Conservation (phyloP, 2,113 vertebrate species). For the Hiodon alosoides region DNA sequence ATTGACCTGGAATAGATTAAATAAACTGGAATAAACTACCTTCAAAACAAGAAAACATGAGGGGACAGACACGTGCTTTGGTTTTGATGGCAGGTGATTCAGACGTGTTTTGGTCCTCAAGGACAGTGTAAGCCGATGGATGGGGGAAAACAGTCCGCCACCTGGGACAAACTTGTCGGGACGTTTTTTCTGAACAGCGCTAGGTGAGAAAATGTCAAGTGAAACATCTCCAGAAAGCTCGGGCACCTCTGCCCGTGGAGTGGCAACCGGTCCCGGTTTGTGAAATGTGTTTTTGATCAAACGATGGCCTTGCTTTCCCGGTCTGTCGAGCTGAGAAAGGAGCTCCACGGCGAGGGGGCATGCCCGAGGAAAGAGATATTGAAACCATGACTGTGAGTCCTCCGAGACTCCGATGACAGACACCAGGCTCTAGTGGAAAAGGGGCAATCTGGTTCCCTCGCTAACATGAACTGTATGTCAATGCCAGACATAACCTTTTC, state of each 20-base stretch:
- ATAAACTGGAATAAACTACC: too few relatives aligned
- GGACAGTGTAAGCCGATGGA: conserved; percentile 38
- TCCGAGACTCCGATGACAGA: conserved; percentile 29
- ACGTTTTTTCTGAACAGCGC: conserved; percentile 41
- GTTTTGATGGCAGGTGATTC: conserved; percentile 27
- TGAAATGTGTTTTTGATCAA: conserved; percentile 23
- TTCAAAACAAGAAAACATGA: conserved; percentile 38
- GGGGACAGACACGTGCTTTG: conserved; percentile 8
- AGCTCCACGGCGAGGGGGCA: conserved; percentile 21
- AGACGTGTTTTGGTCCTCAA: conserved; percentile 39
- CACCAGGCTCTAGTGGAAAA: conserved; percentile 20
- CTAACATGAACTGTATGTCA: conserved; percentile 19
- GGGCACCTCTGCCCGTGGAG: conserved; percentile 40
- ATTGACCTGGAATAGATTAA: too few relatives aligned
- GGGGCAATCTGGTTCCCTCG: conserved; percentile 15
- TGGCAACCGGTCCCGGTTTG: conserved; percentile 47
- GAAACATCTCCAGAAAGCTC: conserved; percentile 43
- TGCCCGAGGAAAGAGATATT: conserved; percentile 22
- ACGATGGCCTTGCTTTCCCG: conserved; percentile 33
- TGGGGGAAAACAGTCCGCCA: conserved; percentile 34
- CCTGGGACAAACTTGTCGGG: conserved; percentile 53
- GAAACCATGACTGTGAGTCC: conserved; percentile 28
- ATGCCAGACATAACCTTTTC: background rate
- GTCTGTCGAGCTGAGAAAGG: conserved; percentile 34
- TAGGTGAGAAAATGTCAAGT: conserved; percentile 63